phyloP scores from a whole-genome alignment of 2,888 invertebrate species.

The Drosophila sordidula region DNA sequence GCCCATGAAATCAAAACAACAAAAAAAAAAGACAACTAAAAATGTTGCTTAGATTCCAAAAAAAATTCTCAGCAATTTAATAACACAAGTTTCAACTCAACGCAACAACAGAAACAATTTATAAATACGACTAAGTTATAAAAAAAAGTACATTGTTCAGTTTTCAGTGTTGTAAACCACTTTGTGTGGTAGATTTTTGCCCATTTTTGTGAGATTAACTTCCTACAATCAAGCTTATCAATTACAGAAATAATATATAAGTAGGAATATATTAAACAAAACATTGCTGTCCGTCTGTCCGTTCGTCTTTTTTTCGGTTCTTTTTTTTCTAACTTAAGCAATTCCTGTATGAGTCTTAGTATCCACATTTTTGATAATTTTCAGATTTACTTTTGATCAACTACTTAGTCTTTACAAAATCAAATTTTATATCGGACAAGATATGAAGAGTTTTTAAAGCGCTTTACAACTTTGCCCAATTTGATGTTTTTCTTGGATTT shows the following conservation, averaged over 20 bases:
- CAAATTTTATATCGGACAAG: too few relatives aligned
- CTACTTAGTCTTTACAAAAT: too few relatives aligned
- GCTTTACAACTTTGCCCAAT: not conserved
- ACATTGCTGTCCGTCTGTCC: too few relatives aligned
- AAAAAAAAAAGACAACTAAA: conserved; percentile 41
- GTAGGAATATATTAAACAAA: too few relatives aligned
- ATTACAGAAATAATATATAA: not conserved
- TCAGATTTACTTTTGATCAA: too few relatives aligned
- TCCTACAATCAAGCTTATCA: not conserved
- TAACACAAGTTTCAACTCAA: conserved; percentile 76
- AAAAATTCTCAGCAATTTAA: conserved; percentile 67
- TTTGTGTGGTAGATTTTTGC: not conserved
- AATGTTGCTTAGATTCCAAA: conserved; percentile 58
- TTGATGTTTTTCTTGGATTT: conserved; percentile 17
- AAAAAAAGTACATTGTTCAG: conserved; percentile 16
- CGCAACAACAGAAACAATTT: conserved; percentile 47
- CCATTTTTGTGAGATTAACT: not conserved
- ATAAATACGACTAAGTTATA: conserved; percentile 34
- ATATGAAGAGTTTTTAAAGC: not conserved
- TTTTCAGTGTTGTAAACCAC: conserved; percentile 1
- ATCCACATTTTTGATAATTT: too few relatives aligned
- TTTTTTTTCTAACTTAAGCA: too few relatives aligned
- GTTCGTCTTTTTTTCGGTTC: too few relatives aligned
- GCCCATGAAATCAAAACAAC: conserved; percentile 32
- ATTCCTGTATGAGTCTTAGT: too few relatives aligned